Percentiles rank a stretch among this genome's conserved stretches.
Evolutionary conservation across 2,113 vertebrate genomes (phyloP).

Genomic region (Ceuthmochares aereus): DNA sequence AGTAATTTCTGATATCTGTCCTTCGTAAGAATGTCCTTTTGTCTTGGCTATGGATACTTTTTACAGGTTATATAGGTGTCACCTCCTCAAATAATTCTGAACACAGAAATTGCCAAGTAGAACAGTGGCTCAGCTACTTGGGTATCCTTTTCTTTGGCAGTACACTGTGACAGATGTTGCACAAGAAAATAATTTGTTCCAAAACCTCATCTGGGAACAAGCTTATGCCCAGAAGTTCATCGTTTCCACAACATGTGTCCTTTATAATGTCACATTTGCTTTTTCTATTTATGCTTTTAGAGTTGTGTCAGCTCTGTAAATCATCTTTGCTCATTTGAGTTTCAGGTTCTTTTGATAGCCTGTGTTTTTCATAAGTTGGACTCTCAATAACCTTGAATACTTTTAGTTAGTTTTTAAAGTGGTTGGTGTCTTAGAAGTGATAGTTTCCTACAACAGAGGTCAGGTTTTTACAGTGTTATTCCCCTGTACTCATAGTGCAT

Average conservation of each 20-base stretch:
- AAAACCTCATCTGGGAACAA: constrained; percentile 4
- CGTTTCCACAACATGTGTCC: not conserved
- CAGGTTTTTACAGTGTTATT: constrained; percentile 1
- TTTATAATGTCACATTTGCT: not conserved
- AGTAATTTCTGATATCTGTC: not conserved
- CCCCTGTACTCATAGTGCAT: not conserved
- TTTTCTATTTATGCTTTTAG: not conserved
- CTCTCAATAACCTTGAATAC: not conserved
- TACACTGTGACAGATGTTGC: not conserved
- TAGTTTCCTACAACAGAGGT: not conserved
- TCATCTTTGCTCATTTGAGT: not conserved
- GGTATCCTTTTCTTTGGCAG: not conserved
- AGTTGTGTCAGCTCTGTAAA: not conserved
- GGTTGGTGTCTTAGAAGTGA: not conserved
- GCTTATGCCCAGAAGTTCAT: not conserved
- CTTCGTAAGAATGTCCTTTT: not conserved
- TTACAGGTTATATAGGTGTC: not conserved
- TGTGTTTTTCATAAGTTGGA: not conserved
- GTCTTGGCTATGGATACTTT: not conserved
- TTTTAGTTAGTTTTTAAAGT: not conserved
- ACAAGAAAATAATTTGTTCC: constrained; percentile 20
- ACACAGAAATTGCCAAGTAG: not conserved
- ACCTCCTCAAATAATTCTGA: not conserved
- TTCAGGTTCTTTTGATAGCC: not conserved
- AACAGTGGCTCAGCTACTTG: not conserved